A percentile compares a stretch with the other conserved stretches of the same genome.
Evolutionary conservation across 2,113 vertebrate genomes (phyloP).

Genomic region (Dicrurus megarhynchus): DNA sequence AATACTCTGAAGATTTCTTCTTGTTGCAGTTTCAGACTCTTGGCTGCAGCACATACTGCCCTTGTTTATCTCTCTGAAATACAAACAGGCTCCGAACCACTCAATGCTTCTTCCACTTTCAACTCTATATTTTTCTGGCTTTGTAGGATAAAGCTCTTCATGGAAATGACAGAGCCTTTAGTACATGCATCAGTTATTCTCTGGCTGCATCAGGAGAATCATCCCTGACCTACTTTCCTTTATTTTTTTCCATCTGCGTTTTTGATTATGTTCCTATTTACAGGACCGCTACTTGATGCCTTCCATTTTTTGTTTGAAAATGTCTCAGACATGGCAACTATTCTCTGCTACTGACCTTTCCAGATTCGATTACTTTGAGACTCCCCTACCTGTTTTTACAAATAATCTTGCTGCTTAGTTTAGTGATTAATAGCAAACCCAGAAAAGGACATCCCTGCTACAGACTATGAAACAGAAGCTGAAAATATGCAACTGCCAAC

Average conservation of each 20-base stretch:
- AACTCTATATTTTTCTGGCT: background rate
- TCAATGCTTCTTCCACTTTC: background rate
- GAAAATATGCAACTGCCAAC: background rate
- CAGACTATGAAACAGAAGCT: background rate
- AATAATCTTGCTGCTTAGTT: background rate
- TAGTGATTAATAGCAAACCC: background rate
- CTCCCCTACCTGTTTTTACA: background rate
- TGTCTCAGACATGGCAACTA: background rate
- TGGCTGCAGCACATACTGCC: background rate
- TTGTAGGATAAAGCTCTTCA: background rate
- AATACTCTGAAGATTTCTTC: background rate
- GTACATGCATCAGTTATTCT: background rate
- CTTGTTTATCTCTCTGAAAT: background rate
- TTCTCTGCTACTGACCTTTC: background rate
- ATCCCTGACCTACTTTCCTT: background rate
- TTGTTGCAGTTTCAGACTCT: background rate
- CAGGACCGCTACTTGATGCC: background rate
- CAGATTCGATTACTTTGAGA: background rate
- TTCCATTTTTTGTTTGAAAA: background rate
- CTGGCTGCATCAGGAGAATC: background rate
- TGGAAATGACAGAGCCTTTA: background rate
- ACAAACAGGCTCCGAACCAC: background rate
- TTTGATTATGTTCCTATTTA: slow-evolving; percentile 10
- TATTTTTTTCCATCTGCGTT: slow-evolving; percentile 3
- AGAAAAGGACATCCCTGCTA: background rate